Percentiles rank a stretch among this genome's conserved stretches.
These are phyloP conservation scores for Drosophila siamana DNA, from an alignment of 2,888 invertebrate genomes.

Conservation along the genomic window DNA sequence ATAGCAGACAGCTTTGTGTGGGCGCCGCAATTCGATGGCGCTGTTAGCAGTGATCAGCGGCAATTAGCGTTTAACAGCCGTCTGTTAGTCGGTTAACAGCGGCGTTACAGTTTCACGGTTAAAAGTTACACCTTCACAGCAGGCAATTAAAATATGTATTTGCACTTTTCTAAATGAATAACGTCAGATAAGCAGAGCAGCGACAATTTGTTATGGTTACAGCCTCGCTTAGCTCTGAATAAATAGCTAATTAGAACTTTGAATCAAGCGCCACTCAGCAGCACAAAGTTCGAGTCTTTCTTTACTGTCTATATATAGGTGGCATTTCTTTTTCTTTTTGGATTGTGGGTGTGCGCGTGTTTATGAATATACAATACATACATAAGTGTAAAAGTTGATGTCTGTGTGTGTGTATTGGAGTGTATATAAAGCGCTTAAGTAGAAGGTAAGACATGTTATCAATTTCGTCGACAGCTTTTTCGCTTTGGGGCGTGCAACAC, in stretches of 20 bases:
- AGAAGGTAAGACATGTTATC: slow-evolving; percentile 19
- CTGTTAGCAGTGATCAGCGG: background rate
- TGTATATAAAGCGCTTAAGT: slow-evolving; percentile 26
- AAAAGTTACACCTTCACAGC: no score
- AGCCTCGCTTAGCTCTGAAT: background rate
- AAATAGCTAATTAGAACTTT: slow-evolving; percentile 20
- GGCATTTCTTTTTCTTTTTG: no score
- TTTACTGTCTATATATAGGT: no score
- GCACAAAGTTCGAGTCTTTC: background rate
- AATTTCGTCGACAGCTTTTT: slow-evolving; percentile 23
- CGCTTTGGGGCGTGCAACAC: background rate
- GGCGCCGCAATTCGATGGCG: background rate
- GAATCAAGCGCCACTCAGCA: background rate
- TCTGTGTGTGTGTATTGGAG: background rate
- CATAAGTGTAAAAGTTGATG: no score
- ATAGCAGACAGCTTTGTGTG: background rate
- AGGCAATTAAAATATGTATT: background rate
- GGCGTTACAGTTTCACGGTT: no score
- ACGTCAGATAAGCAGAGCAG: background rate
- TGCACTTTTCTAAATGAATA: background rate
- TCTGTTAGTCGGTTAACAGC: background rate
- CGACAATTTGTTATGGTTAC: slow-evolving; percentile 5
- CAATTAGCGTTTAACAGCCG: no score
- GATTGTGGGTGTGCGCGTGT: background rate
- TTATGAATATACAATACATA: background rate